Conservation (phyloP, 2,888 invertebrate species). For the Sarcophaga caerulescens region DNA sequence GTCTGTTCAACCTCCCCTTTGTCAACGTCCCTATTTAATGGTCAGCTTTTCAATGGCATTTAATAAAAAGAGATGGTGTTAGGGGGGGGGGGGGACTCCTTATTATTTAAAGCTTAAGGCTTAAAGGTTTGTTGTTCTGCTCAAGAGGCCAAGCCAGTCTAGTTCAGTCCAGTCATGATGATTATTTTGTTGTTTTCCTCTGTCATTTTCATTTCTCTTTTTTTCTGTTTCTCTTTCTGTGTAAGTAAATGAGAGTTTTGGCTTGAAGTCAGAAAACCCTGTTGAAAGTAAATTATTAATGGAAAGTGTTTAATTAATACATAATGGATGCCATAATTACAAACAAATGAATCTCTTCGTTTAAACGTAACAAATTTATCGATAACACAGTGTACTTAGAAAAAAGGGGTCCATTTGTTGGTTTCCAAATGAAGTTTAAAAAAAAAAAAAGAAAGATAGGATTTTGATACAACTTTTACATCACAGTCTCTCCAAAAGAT, state of each 20-base stretch:
- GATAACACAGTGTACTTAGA: too few relatives aligned
- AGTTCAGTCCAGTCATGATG: neutral
- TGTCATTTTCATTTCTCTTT: too few relatives aligned
- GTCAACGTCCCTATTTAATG: neutral
- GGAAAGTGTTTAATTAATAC: too few relatives aligned
- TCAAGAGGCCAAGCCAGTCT: neutral
- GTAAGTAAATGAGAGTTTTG: neutral
- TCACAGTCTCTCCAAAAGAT: too few relatives aligned
- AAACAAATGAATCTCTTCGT: too few relatives aligned
- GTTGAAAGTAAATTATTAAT: neutral
- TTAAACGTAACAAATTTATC: too few relatives aligned
- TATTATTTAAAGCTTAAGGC: slow-evolving; percentile 34
- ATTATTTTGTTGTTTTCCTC: neutral
- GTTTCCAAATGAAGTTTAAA: too few relatives aligned
- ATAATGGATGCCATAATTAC: too few relatives aligned
- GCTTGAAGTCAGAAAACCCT: neutral
- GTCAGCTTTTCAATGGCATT: slow-evolving; percentile 5
- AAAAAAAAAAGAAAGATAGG: too few relatives aligned
- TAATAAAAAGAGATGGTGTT: neutral
- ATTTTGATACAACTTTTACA: too few relatives aligned
- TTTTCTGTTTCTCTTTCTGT: neutral
- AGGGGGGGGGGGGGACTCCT: too few relatives aligned
- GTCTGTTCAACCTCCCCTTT: neutral
- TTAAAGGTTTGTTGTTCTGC: neutral
- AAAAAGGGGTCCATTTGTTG: too few relatives aligned